These are phyloP conservation scores for Hydractinia symbiolongicarpus DNA, from an alignment of 30 jellyfish, hydroid and myxozoan genomes.

Conservation along the genomic window DNA sequence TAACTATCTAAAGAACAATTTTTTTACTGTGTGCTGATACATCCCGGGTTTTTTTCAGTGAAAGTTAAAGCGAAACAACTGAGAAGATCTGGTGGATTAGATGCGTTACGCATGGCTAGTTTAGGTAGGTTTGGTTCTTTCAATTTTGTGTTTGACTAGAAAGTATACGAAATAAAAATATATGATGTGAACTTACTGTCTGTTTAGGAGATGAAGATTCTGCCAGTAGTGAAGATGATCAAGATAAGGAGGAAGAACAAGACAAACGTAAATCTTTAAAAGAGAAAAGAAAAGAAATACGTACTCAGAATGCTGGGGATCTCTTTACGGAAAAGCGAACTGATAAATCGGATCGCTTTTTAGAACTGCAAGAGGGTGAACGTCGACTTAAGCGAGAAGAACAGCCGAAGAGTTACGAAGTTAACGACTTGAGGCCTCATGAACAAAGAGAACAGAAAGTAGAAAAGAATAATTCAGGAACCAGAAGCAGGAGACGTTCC, in stretches of 20 bases:
- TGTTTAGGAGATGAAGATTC: constrained; percentile 54
- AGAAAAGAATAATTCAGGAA: not conserved
- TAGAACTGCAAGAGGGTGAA: not conserved
- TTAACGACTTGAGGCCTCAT: not conserved
- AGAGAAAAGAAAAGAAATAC: not conserved
- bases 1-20: no score
- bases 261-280: not conserved
- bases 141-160: not conserved
- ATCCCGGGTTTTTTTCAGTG: not conserved
- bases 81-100: constrained; percentile 87
- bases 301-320: not conserved
- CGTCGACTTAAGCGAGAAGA: not conserved
- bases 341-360: no score
- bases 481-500: not conserved
- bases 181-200: no score
- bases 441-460: not conserved
- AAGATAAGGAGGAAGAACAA: constrained; percentile 18
- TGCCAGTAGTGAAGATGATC: constrained; percentile 69
- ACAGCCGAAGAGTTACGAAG: not conserved
- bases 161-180: not conserved
- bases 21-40: no score
- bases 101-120: constrained; percentile 64
- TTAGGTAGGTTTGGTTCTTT: constrained; percentile 49
- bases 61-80: constrained; percentile 30
- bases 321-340: no score